Conservation (phyloP, 2,113 vertebrate genomes). For the Spea multiplicata region DNA sequence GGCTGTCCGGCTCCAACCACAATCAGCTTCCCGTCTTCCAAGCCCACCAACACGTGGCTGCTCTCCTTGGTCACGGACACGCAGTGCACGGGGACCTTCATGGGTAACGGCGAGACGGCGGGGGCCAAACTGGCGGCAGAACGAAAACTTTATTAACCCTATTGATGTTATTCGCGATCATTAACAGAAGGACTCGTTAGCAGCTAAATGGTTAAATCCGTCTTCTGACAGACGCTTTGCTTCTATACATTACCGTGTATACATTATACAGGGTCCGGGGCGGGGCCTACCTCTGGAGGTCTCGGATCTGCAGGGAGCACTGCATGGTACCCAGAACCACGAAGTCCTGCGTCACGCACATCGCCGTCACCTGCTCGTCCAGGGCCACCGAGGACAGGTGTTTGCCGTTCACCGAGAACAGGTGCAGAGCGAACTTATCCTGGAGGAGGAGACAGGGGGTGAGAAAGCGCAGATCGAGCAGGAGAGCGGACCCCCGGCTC, state of each 20-base stretch:
- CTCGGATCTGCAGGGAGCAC: conserved; percentile 75
- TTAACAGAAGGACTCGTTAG: background rate
- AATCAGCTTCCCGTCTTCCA: conserved; percentile 93
- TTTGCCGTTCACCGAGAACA: conserved; percentile 87
- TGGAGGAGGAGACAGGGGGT: conserved; percentile 47
- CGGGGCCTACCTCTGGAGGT: conserved; percentile 71
- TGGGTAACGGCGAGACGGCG: conserved; percentile 68
- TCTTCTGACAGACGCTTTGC: background rate
- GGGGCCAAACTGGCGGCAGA: conserved; percentile 66
- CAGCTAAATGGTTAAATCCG: background rate
- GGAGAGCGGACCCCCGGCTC: too few relatives aligned
- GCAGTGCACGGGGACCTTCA: conserved; percentile 86
- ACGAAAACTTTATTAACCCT: background rate
- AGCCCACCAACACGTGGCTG: conserved; percentile 91
- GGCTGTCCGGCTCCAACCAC: conserved; percentile 93
- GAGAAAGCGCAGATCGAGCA: background rate
- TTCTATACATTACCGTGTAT: too few relatives aligned
- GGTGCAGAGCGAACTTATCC: conserved; percentile 79
- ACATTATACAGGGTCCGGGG: background rate
- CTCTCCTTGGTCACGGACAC: conserved; percentile 90
- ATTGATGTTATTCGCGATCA: too few relatives aligned
- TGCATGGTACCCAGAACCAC: conserved; percentile 78
- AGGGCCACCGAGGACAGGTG: conserved; percentile 72
- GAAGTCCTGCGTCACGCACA: conserved; percentile 79
- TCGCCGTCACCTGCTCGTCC: conserved; percentile 79